Percentiles rank a stretch among this genome's conserved stretches.
phyloP scores from a whole-genome alignment of 2,888 invertebrate genomes.

The Hydroisotoma schaefferi region DNA sequence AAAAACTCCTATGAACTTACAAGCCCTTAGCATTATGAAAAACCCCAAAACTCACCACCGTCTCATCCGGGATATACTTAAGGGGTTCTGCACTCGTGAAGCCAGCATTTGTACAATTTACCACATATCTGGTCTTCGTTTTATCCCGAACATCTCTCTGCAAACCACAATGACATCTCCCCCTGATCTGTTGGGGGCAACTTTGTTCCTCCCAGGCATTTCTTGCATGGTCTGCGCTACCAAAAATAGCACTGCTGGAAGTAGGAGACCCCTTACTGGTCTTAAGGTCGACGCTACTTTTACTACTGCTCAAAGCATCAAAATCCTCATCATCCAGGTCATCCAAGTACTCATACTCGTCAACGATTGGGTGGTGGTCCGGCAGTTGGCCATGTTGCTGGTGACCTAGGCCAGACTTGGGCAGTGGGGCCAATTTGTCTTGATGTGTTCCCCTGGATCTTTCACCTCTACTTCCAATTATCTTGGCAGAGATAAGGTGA shows the following conservation, averaged over 20 bases:
- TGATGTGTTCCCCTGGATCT: too few species aligned
- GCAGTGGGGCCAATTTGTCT: too few species aligned
- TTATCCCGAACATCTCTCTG: constrained; percentile 1
- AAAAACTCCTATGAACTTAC: too few species aligned
- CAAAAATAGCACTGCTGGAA: too few species aligned
- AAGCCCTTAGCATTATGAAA: too few species aligned
- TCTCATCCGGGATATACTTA: constrained; percentile 62
- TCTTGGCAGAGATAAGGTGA: too few species aligned
- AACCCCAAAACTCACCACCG: constrained; percentile 55
- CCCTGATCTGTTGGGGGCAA: constrained; percentile 22
- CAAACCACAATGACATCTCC: constrained; percentile 18
- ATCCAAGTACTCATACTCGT: too few species aligned
- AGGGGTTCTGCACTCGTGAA: constrained; percentile 62
- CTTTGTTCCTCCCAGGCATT: constrained; percentile 4
- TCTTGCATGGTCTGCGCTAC: neutral
- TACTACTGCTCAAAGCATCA: constrained; percentile 1
- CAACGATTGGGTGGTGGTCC: neutral
- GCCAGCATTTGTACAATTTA: constrained; percentile 67
- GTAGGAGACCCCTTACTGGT: too few species aligned
- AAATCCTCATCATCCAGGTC: neutral
- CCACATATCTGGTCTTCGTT: constrained; percentile 49
- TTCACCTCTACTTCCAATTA: too few species aligned
- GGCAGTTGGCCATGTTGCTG: neutral
- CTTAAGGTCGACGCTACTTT: constrained; percentile 20
- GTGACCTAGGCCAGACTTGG: too few species aligned